Evolutionary conservation across 2,888 invertebrate species (phyloP).

Genomic region (Oxystoma pomonae): DNA sequence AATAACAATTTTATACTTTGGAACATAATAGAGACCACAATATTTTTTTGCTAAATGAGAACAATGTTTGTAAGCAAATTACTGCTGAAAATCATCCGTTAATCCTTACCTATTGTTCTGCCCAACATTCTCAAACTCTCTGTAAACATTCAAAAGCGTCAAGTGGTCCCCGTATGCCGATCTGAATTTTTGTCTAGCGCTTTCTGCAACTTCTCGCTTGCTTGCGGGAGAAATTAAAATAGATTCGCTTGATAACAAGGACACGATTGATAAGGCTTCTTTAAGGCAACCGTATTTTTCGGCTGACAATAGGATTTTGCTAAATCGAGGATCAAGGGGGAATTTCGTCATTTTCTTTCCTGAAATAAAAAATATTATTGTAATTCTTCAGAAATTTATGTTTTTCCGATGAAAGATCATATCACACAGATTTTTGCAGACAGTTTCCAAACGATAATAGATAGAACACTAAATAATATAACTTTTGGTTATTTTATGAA

Average conservation of each 20-base stretch:
- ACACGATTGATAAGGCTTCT: constrained; percentile 80
- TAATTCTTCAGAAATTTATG: too few species aligned
- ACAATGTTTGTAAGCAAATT: too few species aligned
- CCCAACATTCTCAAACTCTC: constrained; percentile 68
- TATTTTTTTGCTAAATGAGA: too few species aligned
- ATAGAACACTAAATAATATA: too few species aligned
- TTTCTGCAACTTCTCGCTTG: constrained; percentile 71
- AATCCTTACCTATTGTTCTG: constrained; percentile 59
- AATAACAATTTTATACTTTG: too few species aligned
- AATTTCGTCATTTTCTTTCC: constrained; percentile 87
- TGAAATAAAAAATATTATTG: too few species aligned
- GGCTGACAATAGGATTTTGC: constrained; percentile 66
- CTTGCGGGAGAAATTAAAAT: constrained; percentile 71
- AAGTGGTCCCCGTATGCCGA: constrained; percentile 89
- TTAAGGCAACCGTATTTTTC: constrained; percentile 74
- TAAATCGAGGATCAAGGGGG: constrained; percentile 87
- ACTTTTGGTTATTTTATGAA: too few species aligned
- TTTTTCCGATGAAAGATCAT: too few species aligned
- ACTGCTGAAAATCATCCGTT: too few species aligned
- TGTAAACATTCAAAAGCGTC: constrained; percentile 84
- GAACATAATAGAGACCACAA: too few species aligned
- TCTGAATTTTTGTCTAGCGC: constrained; percentile 72
- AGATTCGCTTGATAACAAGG: constrained; percentile 85
- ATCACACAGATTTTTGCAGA: too few species aligned
- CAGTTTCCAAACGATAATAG: too few species aligned